These are phyloP conservation scores for Caradrina kadenii DNA, from an alignment of 2,888 invertebrate species.

Conservation along the genomic window DNA sequence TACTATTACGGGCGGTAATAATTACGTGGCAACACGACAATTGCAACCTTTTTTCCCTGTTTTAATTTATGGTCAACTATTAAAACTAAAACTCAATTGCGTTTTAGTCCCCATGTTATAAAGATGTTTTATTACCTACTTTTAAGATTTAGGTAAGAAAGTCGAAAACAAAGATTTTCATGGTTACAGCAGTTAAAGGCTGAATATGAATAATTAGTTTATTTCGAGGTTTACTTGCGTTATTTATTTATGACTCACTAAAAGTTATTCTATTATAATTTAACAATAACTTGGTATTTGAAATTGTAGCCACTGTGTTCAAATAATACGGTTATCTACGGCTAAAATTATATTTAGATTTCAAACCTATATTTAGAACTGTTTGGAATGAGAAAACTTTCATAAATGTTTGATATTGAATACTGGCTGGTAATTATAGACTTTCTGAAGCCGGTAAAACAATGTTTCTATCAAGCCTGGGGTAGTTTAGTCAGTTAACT, in stretches of 20 bases:
- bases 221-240: slow-evolving; percentile 1
- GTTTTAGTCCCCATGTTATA: neutral
- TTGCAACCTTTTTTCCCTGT: neutral
- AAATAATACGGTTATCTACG: slow-evolving; percentile 23
- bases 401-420: slow-evolving; percentile 10
- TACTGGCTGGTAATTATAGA: neutral
- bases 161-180: neutral
- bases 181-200: neutral
- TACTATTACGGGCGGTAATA: neutral
- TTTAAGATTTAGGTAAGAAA: neutral
- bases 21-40: slow-evolving; percentile 4
- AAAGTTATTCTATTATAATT: slow-evolving; percentile 24
- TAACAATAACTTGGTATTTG: slow-evolving; percentile 27
- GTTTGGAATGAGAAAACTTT: slow-evolving; percentile 28
- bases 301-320: slow-evolving; percentile 12
- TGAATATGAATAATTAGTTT: slow-evolving; percentile 13
- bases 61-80: slow-evolving; percentile 12
- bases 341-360: slow-evolving; percentile 26
- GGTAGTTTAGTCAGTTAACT: neutral
- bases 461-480: slow-evolving; percentile 1
- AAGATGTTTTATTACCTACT: neutral
- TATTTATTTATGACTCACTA: slow-evolving; percentile 20
- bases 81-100: neutral
- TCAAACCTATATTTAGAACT: slow-evolving; percentile 18
- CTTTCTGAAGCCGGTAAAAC: neutral